These are phyloP conservation scores for Sinopyrophorus schimmeli DNA, from an alignment of 2,888 invertebrate species.

Conservation along the genomic window DNA sequence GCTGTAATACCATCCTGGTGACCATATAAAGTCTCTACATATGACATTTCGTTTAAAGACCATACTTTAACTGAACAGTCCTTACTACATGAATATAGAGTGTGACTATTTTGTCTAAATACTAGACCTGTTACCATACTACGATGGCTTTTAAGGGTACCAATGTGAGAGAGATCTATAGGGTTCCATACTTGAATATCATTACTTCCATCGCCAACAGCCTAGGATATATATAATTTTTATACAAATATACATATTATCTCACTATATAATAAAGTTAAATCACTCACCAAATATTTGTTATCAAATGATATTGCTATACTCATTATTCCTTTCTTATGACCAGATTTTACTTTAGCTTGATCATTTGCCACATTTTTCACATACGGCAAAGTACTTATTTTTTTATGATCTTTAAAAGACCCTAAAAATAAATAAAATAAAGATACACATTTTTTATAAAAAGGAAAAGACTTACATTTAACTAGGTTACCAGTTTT, in stretches of 20 bases:
- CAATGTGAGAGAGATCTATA: conserved; percentile 71
- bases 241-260: too few relatives aligned
- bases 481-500: conserved; percentile 88
- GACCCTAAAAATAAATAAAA: conserved; percentile 55
- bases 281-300: conserved; percentile 72
- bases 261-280: background rate
- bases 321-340: conserved; percentile 60
- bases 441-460: background rate
- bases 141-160: conserved; percentile 81
- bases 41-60: conserved; percentile 95
- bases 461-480: conserved; percentile 61
- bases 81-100: conserved; percentile 77
- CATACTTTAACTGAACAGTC: conserved; percentile 89
- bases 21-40: conserved; percentile 92
- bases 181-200: conserved; percentile 86
- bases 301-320: conserved; percentile 77
- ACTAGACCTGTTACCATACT: conserved; percentile 74
- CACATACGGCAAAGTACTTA: conserved; percentile 60
- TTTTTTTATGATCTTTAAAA: conserved; percentile 64
- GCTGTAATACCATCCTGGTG: conserved; percentile 86
- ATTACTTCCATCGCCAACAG: conserved; percentile 68
- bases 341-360: conserved; percentile 40
- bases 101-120: conserved; percentile 84
- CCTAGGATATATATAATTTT: conserved; percentile 52
- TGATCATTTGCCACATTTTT: conserved; percentile 43